Percentiles rank a stretch among this genome's conserved stretches.
Evolutionary conservation across 2,113 vertebrate species (phyloP).

Genomic region (Machaerirhynchus nigripectus): DNA sequence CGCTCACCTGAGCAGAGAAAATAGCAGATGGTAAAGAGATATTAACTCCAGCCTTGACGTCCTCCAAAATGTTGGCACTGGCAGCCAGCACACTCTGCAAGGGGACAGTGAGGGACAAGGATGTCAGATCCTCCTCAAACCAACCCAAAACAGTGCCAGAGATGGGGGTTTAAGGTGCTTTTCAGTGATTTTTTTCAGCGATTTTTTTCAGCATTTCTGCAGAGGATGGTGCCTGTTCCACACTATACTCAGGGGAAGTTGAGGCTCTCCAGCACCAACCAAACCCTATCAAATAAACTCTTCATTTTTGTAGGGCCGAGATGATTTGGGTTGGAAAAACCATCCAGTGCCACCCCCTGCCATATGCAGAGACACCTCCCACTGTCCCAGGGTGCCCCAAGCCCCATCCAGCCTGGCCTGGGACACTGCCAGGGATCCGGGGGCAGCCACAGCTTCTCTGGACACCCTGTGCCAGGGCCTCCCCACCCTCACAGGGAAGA

Average conservation of each 20-base stretch:
- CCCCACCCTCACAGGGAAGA: neutral
- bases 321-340: neutral
- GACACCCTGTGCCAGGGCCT: neutral
- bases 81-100: neutral
- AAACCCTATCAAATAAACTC: neutral
- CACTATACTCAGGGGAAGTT: no score
- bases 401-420: fast-evolving
- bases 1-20: conserved; percentile 30
- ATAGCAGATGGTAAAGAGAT: neutral
- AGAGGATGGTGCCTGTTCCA: neutral
- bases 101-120: neutral
- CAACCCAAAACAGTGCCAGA: neutral
- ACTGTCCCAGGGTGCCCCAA: fast-evolving
- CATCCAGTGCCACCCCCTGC: neutral
- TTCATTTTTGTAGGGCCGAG: neutral
- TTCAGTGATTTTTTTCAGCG: neutral
- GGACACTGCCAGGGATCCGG: neutral
- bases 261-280: neutral
- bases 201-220: neutral
- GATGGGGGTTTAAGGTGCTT: neutral
- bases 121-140: neutral
- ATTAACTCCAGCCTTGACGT: neutral
- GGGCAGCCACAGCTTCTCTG: neutral
- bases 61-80: neutral
- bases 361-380: neutral